Evolutionary conservation across 2,888 invertebrate genomes (phyloP), one percentile per base, ranked within the genome.

Genomic region (Malacosoma neustria): DNA sequence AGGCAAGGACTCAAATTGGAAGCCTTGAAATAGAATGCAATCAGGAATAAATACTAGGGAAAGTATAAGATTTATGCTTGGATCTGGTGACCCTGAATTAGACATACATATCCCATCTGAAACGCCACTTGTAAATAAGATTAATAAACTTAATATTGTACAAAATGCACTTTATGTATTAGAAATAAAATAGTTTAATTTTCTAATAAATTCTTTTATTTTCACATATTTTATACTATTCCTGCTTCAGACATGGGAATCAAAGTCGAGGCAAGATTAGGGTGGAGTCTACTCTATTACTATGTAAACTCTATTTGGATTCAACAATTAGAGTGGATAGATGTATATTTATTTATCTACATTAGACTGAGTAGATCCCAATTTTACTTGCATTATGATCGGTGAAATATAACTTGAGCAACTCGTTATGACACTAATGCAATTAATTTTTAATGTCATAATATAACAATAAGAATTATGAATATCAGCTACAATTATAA

Each of bases 111-210:
- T 53, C 59, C 54, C 51, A 57, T 51, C 43, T 53, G 45, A 43
- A 37, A 42, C 22, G 41, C 43, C 48, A 56, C 49, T 35, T 61
- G 57, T 60, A 63, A 53, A 59, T 62, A 58, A 37, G 30, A n/a
- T n/a, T n/a, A n/a, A n/a, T n/a, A n/a, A n/a, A n/a, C n/a, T n/a
- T 11, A 46, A 48, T 33, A 51, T 52, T 67, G 63, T 70, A 67
- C 65, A 69, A 67, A 51, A 46, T 51, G 49, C 55, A 58, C 22
- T 22, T 42, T 36, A 45, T 49, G 45, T 54, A 56, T 53, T n/a
- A 41, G 44, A 64, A 72, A 76, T 63, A 52, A 72, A 79, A 72
- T 61, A 61, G 40, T 53, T 58, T 64, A 67, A 65, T 72, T 75
- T 77, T 81, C 65, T 54, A 70, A 75, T 66, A 62, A 69, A 67